phyloP scores from a whole-genome alignment of 2,113 vertebrate genomes.

The Phaethornis superciliosus region DNA sequence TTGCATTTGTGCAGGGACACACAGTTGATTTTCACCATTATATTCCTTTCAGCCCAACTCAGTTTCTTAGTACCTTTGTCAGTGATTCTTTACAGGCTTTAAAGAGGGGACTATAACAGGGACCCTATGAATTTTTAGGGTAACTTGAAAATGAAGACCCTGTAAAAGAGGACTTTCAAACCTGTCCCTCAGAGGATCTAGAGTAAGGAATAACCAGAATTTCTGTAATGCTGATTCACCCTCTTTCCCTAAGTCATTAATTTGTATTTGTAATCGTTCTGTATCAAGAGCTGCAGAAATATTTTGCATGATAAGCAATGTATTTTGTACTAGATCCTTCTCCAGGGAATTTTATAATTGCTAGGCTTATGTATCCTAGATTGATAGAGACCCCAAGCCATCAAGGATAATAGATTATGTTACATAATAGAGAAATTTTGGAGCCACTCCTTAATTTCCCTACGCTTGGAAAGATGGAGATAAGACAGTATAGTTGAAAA shows the following conservation, averaged over 20 bases:
- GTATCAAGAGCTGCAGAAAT: not conserved
- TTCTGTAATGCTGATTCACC: not conserved
- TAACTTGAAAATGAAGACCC: not conserved
- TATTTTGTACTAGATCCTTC: not conserved
- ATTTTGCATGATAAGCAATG: not conserved
- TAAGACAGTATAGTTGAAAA: not conserved
- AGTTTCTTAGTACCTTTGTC: not conserved
- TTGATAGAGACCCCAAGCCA: not conserved
- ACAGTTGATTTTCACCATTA: not conserved
- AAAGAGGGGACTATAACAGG: not conserved
- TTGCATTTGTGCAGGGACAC: not conserved
- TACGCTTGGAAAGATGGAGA: not conserved
- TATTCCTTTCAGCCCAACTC: not conserved
- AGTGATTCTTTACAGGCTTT: not conserved
- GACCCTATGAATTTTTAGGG: not conserved
- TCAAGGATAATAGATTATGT: not conserved
- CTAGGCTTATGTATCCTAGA: not conserved
- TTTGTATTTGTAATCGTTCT: not conserved
- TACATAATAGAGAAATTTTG: not conserved
- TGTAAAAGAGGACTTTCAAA: not conserved
- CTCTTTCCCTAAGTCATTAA: not conserved
- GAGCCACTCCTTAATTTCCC: not conserved
- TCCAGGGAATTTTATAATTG: not conserved
- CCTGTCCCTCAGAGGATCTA: not conserved
- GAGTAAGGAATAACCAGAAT: not conserved